Base-by-base conservation (phyloP, 2,797 vertebrate species). In the Semaprochilodus insignis region DNA sequence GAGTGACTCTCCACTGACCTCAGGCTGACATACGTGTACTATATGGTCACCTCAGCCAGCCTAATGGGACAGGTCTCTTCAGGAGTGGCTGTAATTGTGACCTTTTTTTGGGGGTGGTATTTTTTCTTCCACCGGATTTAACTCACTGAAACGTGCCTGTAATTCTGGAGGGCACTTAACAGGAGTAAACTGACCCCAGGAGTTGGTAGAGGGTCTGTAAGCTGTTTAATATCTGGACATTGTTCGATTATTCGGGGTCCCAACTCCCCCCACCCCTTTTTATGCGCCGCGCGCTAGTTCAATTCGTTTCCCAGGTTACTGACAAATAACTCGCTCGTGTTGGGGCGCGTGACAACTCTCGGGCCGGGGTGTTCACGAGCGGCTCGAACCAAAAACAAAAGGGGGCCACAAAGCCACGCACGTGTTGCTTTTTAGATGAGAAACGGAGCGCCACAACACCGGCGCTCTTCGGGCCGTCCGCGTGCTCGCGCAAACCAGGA, bases 311-410 rank as follows among this genome's bases (percentile, higher is more conserved):
- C 73, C 78, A n/a, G 63, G 71, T 85, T 83, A 87, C 79, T 23
- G 89, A 84, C 79, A 87, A 80, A 88, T 83, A 72, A 87, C 85
- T 75, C 79, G 85, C 75, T 86, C 75, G 70, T 40, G 83, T 80
- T 66, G 52, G 71, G 80, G 81, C 77, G 75, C 54, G 85, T 87
- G 88, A 75, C 52, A 13, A 44, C 40, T 13, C 31, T 87, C 76
- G 82, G 59, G 57, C 27, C 31, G 27, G 77, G 57, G 63, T 81
- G 73, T 48, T 52, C 80, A 79, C 81, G 74, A 85, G 81, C 62
- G 76, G 78, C 75, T 62, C 69, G 66, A 48, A 15, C 25, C 5
- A 73, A 31, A 40, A 16, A 31, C 67, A 73, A 60, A 81, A 85
- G 86, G 79, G 79, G 17, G 63, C 31, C 27, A 17, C 16, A 19